phyloP scores from a whole-genome alignment of 2,888 invertebrate genomes.

The Rotaria magnacalcarata region DNA sequence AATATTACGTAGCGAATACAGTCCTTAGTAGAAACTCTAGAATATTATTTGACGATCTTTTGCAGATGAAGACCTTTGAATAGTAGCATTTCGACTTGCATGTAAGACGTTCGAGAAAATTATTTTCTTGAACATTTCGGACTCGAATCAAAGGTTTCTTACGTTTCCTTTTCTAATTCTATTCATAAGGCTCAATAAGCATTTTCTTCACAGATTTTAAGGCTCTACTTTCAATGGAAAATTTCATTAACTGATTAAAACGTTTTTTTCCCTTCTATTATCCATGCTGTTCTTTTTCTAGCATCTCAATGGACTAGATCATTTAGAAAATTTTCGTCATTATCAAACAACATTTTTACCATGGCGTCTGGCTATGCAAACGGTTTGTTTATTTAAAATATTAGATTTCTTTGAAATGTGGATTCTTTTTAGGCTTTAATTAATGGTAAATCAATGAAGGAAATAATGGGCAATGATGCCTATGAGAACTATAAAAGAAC shows the following conservation, averaged over 20 bases:
- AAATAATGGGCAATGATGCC: neutral
- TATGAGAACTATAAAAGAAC: neutral
- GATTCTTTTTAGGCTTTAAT: neutral
- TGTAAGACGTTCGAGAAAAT: too few relatives aligned
- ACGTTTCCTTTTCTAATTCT: too few relatives aligned
- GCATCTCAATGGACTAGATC: neutral
- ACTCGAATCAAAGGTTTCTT: too few relatives aligned
- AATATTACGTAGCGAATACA: neutral
- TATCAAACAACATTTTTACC: neutral
- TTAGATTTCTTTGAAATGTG: neutral
- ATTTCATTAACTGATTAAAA: too few relatives aligned
- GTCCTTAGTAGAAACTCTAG: too few relatives aligned
- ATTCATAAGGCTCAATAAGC: too few relatives aligned
- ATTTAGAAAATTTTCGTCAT: neutral
- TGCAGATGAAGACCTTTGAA: too few relatives aligned
- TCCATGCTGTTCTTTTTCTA: neutral
- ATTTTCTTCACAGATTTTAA: too few relatives aligned
- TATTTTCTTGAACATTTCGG: too few relatives aligned
- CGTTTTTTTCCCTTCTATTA: neutral
- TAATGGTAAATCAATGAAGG: neutral
- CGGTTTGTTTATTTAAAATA: neutral
- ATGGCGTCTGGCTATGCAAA: constrained; percentile 7
- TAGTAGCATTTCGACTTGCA: too few relatives aligned
- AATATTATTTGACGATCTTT: too few relatives aligned
- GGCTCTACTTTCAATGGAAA: too few relatives aligned